Evolutionary conservation across 2,797 vertebrate species (phyloP), one percentile per base, ranked within the genome.

Genomic region (Sciaenops ocellatus): DNA sequence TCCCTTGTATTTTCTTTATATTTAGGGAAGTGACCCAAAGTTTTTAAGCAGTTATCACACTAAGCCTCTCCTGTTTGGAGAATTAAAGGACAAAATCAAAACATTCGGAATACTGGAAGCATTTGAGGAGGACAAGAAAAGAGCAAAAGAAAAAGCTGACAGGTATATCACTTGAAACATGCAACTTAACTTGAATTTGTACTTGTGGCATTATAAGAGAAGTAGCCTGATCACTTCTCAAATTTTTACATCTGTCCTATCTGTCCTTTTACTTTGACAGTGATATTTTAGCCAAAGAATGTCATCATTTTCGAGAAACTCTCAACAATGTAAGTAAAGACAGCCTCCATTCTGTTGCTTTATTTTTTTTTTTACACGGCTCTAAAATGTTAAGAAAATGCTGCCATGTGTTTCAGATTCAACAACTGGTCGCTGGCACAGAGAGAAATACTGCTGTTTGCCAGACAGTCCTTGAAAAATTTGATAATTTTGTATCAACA

Each of bases 61-160:
- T 69, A 99, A 98, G 87, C 97, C 98, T 44, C 95, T 95, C 61
- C 89, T 99, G 60, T 97, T 97, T 92, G 95, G 94, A 85, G 95
- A 98, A 55, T 51, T 83, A 34, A 98, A 94, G 73, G 95, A 96
- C 87, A 90, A 48, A 88, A 91, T 73, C 76, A 90, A 95, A 93
- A 57, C 65, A 44, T 94, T 93, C 91, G 93, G 78, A 52, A 76
- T 97, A 65, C 91, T 98, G 69, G 96, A 97, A 70, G 95, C 91
- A 83, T 99, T 98, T 95, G 97, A 98, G 89, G 95, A 94, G 51
- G 95, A 95, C 85, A 98, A 94, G 89, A 97, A 93, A 94, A 97
- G 91, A 82, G 92, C 95, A 75, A 96, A 97, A 93, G 97, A 98
- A 85, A 97, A 95, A 91, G 87, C 84, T 62, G 95, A 97, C 65